Conservation (phyloP, 2,888 invertebrate species). For the Clitarchus hookeri region DNA sequence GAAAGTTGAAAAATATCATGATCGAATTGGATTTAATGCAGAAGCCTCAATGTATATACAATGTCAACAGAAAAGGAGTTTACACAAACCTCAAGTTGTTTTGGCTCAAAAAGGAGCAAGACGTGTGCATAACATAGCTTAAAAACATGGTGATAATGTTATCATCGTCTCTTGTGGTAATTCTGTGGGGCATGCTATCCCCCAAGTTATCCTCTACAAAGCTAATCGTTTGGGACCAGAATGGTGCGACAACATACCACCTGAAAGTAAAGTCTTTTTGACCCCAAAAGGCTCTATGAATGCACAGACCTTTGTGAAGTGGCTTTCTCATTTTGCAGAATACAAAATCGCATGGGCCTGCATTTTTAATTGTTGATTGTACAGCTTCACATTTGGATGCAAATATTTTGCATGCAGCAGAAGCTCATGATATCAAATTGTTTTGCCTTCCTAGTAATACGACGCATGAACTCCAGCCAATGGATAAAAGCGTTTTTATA, state of each 20-base stretch:
- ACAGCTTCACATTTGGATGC: background rate
- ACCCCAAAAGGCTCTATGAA: background rate
- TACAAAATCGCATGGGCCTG: background rate
- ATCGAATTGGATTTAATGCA: slow-evolving; percentile 42
- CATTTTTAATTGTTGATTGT: slow-evolving; percentile 20
- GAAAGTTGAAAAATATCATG: slow-evolving; percentile 43
- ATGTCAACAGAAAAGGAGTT: too few species aligned
- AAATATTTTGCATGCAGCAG: slow-evolving; percentile 21
- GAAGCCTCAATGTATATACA: too few species aligned
- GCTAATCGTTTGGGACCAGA: slow-evolving; percentile 20
- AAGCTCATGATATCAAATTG: background rate
- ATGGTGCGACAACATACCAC: background rate
- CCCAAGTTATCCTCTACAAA: slow-evolving; percentile 49
- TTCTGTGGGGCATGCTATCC: slow-evolving; percentile 48
- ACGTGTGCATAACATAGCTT: slow-evolving; percentile 47
- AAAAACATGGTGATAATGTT: slow-evolving; percentile 50
- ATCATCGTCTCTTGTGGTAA: slow-evolving; percentile 49
- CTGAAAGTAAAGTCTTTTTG: background rate
- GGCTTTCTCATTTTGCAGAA: slow-evolving; percentile 18
- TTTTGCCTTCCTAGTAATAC: background rate
- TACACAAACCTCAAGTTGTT: too few species aligned
- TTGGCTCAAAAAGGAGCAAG: slow-evolving; percentile 47
- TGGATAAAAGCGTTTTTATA: background rate
- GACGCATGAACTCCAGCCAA: slow-evolving; percentile 5
- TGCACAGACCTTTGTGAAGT: background rate